Percentiles rank a stretch among this genome's conserved stretches.
These are phyloP conservation scores for Pelusios castaneus DNA, from an alignment of 2,113 vertebrate species.

Conservation along the genomic window DNA sequence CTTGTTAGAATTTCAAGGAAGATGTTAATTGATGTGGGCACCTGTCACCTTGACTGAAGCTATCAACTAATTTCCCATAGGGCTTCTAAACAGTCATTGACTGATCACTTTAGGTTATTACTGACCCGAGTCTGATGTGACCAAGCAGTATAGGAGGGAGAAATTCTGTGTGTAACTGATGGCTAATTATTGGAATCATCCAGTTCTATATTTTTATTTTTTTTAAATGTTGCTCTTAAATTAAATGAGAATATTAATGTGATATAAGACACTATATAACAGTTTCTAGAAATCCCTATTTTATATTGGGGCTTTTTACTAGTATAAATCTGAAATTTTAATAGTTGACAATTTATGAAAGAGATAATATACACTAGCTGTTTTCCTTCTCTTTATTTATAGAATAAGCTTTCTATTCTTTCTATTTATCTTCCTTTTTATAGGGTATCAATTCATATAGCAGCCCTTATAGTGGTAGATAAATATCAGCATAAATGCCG, in stretches of 20 bases:
- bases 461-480: constrained; percentile 27
- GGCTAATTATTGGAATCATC: neutral
- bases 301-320: neutral
- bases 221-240: neutral
- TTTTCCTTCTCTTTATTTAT: constrained; percentile 7
- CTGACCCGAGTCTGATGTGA: neutral
- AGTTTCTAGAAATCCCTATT: neutral
- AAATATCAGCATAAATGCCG: constrained; percentile 33
- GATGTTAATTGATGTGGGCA: neutral
- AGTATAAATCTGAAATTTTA: neutral
- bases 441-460: constrained; percentile 18
- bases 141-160: neutral
- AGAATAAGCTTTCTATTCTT: neutral
- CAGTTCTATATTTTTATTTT: neutral
- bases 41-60: neutral
- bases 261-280: neutral
- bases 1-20: neutral
- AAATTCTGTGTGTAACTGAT: neutral
- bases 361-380: neutral
- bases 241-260: neutral
- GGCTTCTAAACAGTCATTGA: neutral
- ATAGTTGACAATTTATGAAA: neutral
- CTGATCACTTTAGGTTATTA: neutral
- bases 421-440: neutral
- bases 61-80: neutral